Percentiles rank a stretch among this genome's conserved stretches.
Evolutionary conservation across 23 tunicate genomes (phyloP).

Genomic region (Pegea sp.): DNA sequence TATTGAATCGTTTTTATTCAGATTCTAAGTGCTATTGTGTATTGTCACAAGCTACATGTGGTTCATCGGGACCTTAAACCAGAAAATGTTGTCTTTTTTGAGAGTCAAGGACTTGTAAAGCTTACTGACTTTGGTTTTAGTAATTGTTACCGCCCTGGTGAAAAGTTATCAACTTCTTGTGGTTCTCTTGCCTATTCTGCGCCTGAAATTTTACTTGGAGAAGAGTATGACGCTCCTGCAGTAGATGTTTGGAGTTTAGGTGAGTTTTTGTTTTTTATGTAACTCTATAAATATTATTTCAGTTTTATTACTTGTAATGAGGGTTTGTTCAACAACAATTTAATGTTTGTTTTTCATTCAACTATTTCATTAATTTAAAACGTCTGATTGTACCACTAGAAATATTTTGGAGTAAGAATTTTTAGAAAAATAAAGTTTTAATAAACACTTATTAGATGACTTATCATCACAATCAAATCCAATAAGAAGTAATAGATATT

Average conservation of each 20-base stretch:
- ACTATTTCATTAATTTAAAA: not conserved
- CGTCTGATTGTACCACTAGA: not conserved
- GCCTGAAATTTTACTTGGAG: slow-evolving; percentile 94
- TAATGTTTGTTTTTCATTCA: not conserved
- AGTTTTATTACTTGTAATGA: not conserved
- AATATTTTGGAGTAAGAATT: too few relatives aligned
- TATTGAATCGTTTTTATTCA: slow-evolving; percentile 3
- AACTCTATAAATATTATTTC: not conserved
- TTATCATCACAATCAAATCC: too few relatives aligned
- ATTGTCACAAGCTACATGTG: slow-evolving; percentile 90
- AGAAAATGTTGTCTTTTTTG: slow-evolving; percentile 91
- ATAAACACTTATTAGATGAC: too few relatives aligned
- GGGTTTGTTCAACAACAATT: not conserved
- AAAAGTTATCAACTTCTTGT: slow-evolving; percentile 81
- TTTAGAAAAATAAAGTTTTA: too few relatives aligned
- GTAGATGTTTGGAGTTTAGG: slow-evolving; percentile 98
- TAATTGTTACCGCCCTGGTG: slow-evolving; percentile 56
- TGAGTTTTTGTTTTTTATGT: slow-evolving; percentile 1
- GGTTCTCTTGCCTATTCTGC: slow-evolving; percentile 99
- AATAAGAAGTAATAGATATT: too few relatives aligned
- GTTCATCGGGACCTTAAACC: slow-evolving; percentile 96
- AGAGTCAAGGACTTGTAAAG: slow-evolving; percentile 77
- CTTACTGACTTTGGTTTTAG: slow-evolving; percentile 96
- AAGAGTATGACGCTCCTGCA: slow-evolving; percentile 96
- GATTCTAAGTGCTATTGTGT: slow-evolving; percentile 86